Evolutionary conservation across 2,113 vertebrate species (phyloP), one percentile per base, ranked within the genome.

Genomic region (Psittacara wagleri): DNA sequence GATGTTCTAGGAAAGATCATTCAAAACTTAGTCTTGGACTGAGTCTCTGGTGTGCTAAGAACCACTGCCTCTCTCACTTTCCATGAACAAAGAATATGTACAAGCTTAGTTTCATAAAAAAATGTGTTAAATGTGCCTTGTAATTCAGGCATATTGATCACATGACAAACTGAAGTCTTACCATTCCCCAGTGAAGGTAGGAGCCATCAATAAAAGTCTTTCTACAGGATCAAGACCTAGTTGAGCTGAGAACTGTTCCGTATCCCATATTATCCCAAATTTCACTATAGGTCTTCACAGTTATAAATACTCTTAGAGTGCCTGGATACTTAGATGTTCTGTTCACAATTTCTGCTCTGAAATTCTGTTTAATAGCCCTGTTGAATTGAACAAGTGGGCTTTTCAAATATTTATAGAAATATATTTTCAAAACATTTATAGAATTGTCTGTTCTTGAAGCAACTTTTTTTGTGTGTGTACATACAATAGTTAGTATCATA

Each of bases 401-500:
- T 81, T 94, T 69, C 49, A 66, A 82, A 48, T 66, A 69, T 51
- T 77, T 74, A 13, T 20, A n/a, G 61, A 84, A 46, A 59, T 57
- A 31, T 22, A 13, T n/a, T 59, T 57, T 59, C 57, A 35, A n/a
- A 35, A 59, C 24, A 35, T 59, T 35, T 35, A 59, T 24, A 35
- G 57, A 59, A 59, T 59, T 68, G 12, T 4, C 23, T 23, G 37
- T 7, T 93, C 37, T 70, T 44, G 12, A 74, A 79, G 29, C 17
- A 33, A 12, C 27, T 66, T 5, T 9, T 1, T 43, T 11, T 39
- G 2, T 22, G 16, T n/a, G 51, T 54, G 5, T 9, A 16, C 2
- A 3, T 24, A 11, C 3, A 35, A 9, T 5, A 41, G 10, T 31
- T 35, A 22, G 9, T 52, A 35, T 52, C 1, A 0, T 0, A 23